Evolutionary conservation across 2,797 vertebrate genomes (phyloP).

Genomic region (Urocyon cinereoargenteus): DNA sequence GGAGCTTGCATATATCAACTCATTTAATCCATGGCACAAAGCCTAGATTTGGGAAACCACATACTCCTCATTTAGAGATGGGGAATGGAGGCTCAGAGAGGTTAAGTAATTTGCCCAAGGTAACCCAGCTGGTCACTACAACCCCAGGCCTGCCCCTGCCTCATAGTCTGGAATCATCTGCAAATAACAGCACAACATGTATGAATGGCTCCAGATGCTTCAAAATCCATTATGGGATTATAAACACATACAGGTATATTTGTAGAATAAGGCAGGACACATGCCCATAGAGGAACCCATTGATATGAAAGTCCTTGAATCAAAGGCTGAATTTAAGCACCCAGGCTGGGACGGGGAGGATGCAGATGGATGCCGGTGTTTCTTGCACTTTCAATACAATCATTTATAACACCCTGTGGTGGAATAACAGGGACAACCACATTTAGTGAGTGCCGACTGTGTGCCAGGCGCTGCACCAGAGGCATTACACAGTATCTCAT

Average conservation of each 20-base stretch:
- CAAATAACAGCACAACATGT: neutral
- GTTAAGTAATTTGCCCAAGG: neutral
- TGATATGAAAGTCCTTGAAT: neutral
- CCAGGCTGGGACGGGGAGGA: neutral
- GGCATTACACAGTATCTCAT: neutral
- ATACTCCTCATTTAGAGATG: neutral
- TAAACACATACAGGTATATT: neutral
- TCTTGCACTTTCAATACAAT: neutral
- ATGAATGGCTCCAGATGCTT: neutral
- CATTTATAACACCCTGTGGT: neutral
- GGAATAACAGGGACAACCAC: neutral
- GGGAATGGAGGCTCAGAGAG: neutral
- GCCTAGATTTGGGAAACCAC: neutral
- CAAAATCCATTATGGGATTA: neutral
- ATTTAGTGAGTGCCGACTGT: neutral
- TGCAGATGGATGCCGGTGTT: neutral
- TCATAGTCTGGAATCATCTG: neutral
- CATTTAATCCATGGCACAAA: neutral
- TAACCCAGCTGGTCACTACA: neutral
- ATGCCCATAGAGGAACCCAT: neutral
- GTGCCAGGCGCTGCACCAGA: neutral
- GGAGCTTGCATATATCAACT: neutral
- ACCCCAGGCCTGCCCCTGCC: neutral
- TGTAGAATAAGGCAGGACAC: neutral
- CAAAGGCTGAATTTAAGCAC: neutral